Evolutionary conservation across 2,888 invertebrate species (phyloP), one percentile per base, ranked within the genome.

Genomic region (Rotaria magnacalcarata): DNA sequence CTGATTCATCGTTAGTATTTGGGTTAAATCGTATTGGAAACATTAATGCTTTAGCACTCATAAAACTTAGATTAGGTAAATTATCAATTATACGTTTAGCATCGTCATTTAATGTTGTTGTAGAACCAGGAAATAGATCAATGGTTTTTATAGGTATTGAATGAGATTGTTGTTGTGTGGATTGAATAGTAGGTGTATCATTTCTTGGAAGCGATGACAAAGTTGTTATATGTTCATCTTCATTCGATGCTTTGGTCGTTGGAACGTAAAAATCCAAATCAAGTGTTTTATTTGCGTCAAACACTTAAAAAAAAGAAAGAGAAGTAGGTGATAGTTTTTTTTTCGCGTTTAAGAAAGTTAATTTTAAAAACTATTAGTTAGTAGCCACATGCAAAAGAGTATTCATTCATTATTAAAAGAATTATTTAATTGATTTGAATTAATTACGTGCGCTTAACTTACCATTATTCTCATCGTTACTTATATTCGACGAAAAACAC

Each of bases 11-110:
- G 47, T 80, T 88, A 87, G 67, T 85, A 87, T 47, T 85, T 14
- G 56, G 19, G 47, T 60, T 86, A 6, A 75, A 47, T 27, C 58
- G 86, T 56, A 90, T 87, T 7, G 90, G 91, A 86, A 91, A 91
- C 90, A 91, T 91, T 41, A 91, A 88, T 74, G 91, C 91, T 88
- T 90, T 90, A 50, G 91, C 89, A 84, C 89, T 89, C 91, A 91
- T 91, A 88, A 91, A 91, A 16, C 89, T 89, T 86, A 91, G 88
- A 87, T 90, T 89, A 0, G 91, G 92, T 85, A 92, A 88, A 85
- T 89, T 89, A 84, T 89, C 88, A 86, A 92, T 88, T 80, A 91
- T 89, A 56, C 88, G 88, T 11, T 88, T 87, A 1, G 91, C 91
- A 87, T 91, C 91, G 14, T 88, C 87, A 84, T 89, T 90, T 85